Evolutionary conservation across 2,888 invertebrate species (phyloP), one percentile per base, ranked within the genome.

Genomic region (Boloria euphrosyne): DNA sequence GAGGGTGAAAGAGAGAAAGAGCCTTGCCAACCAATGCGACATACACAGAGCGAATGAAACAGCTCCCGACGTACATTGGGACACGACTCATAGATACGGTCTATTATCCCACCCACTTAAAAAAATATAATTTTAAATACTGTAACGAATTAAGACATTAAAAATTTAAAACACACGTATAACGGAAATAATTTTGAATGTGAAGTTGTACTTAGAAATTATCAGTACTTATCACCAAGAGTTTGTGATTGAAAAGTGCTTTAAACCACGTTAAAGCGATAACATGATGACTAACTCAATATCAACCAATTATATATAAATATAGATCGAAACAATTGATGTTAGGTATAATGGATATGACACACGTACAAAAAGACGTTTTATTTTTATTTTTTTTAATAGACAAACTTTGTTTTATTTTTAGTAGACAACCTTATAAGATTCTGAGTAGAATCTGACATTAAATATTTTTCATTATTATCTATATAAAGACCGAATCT

Each of bases 251-350:
- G 43, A 51, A 43, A 64, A 57, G 38, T 43, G 43, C 10, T 50
- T 64, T 14, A 57, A 55, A 59, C 22, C 16, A 13, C 43, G 49
- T 54, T 49, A 17, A 57, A 50, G 38, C 49, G 62, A 53, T 62
- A 62, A 54, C 49, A 13, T 10, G 22, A 55, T 57, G 57, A 57
- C 49, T 57, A 17, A 44, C 43, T 38, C 31, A 49, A 49, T 27
- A 50, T 14, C 38, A n/a, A 64, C 44, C 63, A 44, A 57, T 57
- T 44, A 64, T 27, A 50, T 44, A 57, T 63, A 43, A 43, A 47
- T 47, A 18, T 49, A 50, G 17, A 10, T n/a, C 16, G 16, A 57
- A 64, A 64, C 55, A 57, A 44, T 46, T 27, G 50, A 4, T 50
- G 50, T 43, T 57, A 57, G 50, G 49, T 14, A 3, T 57, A 43